A percentile compares a stretch with the other conserved stretches of the same genome.
Conservation (phyloP, 2,888 invertebrate species). For the Drosophila atroscutellata region DNA sequence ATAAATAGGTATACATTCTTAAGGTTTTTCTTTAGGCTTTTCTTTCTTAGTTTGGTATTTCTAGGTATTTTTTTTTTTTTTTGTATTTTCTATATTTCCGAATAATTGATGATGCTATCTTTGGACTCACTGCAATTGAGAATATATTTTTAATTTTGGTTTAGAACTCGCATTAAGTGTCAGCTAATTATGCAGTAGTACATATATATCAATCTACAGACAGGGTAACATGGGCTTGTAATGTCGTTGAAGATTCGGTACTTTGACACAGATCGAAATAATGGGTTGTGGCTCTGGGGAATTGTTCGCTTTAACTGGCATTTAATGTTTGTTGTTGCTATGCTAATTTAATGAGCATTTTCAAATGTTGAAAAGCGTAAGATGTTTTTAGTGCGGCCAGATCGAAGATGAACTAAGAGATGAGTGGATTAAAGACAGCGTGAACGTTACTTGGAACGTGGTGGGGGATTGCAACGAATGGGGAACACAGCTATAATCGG, state of each 20-base stretch:
- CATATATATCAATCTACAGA: constrained; percentile 8
- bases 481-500: constrained; percentile 5
- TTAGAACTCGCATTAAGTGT: background rate
- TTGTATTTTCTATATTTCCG: constrained; percentile 14
- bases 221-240: background rate
- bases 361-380: background rate
- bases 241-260: background rate
- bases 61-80: background rate
- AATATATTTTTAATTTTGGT: constrained; percentile 24
- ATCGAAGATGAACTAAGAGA: background rate
- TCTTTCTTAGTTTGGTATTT: constrained; percentile 5
- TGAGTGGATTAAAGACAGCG: background rate
- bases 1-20: constrained; percentile 77
- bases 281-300: background rate
- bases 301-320: background rate
- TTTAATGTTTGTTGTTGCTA: background rate
- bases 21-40: constrained; percentile 30
- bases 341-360: background rate
- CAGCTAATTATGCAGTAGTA: constrained; percentile 5
- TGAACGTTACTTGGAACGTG: background rate
- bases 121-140: constrained; percentile 48
- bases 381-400: no score
- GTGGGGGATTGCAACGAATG: constrained; percentile 12
- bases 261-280: background rate
- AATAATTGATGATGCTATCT: constrained; percentile 28